Evolutionary conservation across 2,888 invertebrate species (phyloP), one percentile per base, ranked within the genome.

Genomic region (Noctua janthe): DNA sequence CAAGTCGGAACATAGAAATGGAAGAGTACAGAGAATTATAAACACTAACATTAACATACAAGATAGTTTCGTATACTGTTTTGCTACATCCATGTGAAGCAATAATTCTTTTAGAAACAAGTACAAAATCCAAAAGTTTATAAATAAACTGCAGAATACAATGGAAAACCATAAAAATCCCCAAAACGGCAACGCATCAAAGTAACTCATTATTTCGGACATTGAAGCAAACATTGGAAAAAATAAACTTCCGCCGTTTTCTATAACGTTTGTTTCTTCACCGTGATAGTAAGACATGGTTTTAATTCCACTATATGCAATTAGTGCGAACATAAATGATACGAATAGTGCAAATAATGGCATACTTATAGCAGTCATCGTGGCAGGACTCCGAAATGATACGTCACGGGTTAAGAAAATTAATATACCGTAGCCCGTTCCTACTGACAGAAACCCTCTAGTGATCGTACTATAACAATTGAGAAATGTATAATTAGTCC

Each of bases 211-310:
- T 66, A 95, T 94, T 91, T 97, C 96, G 5, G 95, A 89, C 70
- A 94, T 92, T 35, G 94, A 94, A 17, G 94, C 95, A 83, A 95
- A 96, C 49, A 89, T 84, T 39, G 89, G 64, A 84, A 96, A 96
- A 85, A 91, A 95, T 6, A 89, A 78, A 86, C 90, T 94, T 2
- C 87, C 81, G 4, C 94, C 94, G 8, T 93, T 82, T 93, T 96
- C 96, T 69, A 96, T 89, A 15, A 96, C 90, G 77, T 94, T 94
- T 89, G 94, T 93, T 87, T 96, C 95, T 90, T 95, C 94, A 0
- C 96, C 96, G 74, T 96, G 96, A 84, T 93, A 96, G 84, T 94
- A 96, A 43, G 95, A 94, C 94, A 97, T 95, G 7, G 94, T 94
- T 91, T 95, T 95, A 29, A 96, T 92, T 23, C 95, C 96, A 78